Conservation (phyloP, 2,797 vertebrate species). For the Argya squamiceps region DNA sequence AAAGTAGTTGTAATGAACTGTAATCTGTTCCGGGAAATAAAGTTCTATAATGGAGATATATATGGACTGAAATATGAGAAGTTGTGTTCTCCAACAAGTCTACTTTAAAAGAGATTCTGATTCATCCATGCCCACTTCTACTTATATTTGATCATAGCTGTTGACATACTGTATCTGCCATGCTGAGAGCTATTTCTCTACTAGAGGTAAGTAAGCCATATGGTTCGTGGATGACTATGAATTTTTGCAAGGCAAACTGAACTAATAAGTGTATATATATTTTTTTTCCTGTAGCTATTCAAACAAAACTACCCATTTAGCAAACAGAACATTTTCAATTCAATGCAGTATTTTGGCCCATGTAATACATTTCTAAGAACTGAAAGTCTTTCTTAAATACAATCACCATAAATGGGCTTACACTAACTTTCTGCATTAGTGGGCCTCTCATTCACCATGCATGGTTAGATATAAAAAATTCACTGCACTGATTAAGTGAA, state of each 20-base stretch:
- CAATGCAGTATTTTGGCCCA: background rate
- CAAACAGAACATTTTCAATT: background rate
- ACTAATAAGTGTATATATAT: background rate
- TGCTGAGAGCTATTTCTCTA: constrained; percentile 41
- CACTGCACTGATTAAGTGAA: background rate
- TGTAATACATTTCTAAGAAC: background rate
- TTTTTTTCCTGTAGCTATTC: background rate
- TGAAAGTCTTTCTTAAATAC: background rate
- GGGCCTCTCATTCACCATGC: background rate
- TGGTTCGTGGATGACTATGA: constrained; percentile 51
- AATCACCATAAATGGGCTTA: background rate
- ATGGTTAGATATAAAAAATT: background rate
- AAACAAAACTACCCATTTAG: constrained; percentile 17
- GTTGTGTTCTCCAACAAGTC: background rate
- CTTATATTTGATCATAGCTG: constrained; percentile 55
- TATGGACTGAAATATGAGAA: constrained; percentile 25
- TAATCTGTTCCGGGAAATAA: background rate
- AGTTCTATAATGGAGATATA: constrained; percentile 29
- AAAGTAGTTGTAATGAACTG: constrained; percentile 39
- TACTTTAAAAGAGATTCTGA: constrained; percentile 45
- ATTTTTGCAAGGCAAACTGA: constrained; percentile 37
- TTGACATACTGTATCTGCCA: constrained; percentile 42
- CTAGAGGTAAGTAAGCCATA: constrained; percentile 51
- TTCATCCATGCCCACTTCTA: constrained; percentile 53
- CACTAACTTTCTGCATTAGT: background rate